Percentiles rank a stretch among this genome's conserved stretches.
Evolutionary conservation across 2,113 vertebrate species (phyloP).

Genomic region (Gasterosteus aculeatus): DNA sequence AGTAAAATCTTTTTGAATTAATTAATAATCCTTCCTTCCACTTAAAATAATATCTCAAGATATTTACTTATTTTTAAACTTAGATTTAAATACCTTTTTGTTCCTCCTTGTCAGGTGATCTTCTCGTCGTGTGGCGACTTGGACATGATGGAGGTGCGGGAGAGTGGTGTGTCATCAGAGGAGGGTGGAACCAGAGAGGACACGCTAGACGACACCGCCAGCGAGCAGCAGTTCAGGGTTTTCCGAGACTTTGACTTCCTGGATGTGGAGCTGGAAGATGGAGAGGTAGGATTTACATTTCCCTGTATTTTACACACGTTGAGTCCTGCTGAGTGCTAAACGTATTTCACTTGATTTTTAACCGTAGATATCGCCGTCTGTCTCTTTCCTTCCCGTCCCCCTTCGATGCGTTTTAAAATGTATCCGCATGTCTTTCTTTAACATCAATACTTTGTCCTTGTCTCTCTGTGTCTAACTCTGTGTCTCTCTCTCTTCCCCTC

Average conservation of each 20-base stretch:
- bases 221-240: slow-evolving; percentile 97
- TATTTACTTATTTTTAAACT: neutral
- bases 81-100: neutral
- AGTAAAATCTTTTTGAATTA: neutral
- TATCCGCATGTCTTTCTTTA: slow-evolving; percentile 40
- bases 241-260: slow-evolving; percentile 99
- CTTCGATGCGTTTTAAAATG: neutral
- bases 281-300: slow-evolving; percentile 85
- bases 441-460: slow-evolving; percentile 42
- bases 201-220: slow-evolving; percentile 95
- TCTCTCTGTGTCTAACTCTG: slow-evolving; percentile 70
- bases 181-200: slow-evolving; percentile 93
- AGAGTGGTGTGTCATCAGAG: slow-evolving; percentile 94
- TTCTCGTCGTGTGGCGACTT: slow-evolving; percentile 98
- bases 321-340: neutral
- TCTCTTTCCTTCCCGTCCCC: slow-evolving; percentile 20
- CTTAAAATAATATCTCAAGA: neutral
- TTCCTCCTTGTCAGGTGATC: slow-evolving; percentile 85
- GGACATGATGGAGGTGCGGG: slow-evolving; percentile 96
- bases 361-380: neutral
- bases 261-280: slow-evolving; percentile 98
- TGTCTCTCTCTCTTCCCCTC: slow-evolving; percentile 82
- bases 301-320: neutral
- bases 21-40: neutral
- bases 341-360: neutral